phyloP scores from a whole-genome alignment of 2,888 invertebrate genomes.

The Amblyteles armatorius region DNA sequence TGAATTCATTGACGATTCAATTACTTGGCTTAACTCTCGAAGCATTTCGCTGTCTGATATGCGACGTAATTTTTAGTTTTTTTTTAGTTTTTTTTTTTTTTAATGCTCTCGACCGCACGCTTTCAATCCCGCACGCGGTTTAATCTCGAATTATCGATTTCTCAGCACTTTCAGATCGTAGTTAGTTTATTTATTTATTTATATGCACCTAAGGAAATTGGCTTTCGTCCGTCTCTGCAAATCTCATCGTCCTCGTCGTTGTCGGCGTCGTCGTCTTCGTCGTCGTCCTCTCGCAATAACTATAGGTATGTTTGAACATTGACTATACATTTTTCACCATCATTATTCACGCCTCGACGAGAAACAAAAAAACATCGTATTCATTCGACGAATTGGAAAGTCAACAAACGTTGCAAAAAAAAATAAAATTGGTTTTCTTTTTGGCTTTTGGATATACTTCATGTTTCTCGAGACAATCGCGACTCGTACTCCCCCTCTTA shows the following conservation, averaged over 20 bases:
- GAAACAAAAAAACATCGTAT: not conserved
- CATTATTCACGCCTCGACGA: constrained; percentile 15
- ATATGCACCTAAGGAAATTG: constrained; percentile 38
- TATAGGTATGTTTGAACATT: constrained; percentile 64
- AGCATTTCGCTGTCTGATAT: constrained; percentile 49
- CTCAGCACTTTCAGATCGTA: constrained; percentile 2
- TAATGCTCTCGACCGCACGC: constrained; percentile 42
- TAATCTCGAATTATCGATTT: constrained; percentile 10
- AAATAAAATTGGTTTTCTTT: not conserved
- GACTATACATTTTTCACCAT: constrained; percentile 58
- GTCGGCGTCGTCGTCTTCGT: not conserved
- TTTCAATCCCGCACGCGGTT: constrained; percentile 37
- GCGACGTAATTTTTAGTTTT: constrained; percentile 44
- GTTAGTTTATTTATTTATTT: constrained; percentile 31
- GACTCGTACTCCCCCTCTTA: constrained; percentile 37
- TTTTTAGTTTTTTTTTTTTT: constrained; percentile 25
- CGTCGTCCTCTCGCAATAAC: constrained; percentile 38
- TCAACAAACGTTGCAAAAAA: not conserved
- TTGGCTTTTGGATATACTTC: constrained; percentile 2
- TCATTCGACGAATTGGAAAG: not conserved
- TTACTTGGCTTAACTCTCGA: constrained; percentile 18
- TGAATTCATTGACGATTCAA: constrained; percentile 26
- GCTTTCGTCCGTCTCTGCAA: constrained; percentile 25
- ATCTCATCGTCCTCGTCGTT: constrained; percentile 11
- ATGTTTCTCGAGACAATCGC: constrained; percentile 46